Base-by-base conservation (phyloP, 2,888 invertebrate species). In the Steromphala cineraria region DNA sequence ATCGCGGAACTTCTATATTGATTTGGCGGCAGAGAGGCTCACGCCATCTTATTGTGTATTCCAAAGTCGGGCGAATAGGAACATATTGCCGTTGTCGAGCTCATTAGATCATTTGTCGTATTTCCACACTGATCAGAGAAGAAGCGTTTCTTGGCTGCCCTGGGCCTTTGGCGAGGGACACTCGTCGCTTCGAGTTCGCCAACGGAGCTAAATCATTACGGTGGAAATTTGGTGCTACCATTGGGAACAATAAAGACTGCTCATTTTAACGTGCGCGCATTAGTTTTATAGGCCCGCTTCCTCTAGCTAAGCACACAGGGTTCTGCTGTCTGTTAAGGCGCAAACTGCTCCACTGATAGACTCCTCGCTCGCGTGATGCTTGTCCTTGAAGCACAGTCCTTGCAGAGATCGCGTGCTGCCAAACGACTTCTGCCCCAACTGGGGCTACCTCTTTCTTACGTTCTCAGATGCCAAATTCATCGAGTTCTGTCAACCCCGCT, bases 51-150 rank as follows among this genome's bases (percentile, higher is more conserved):
- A 79, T 79, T 79, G 52, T 53, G 79, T 71, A 79, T 79, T 79
- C 67, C 71, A 75, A 62, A 28, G 40, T 28, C 62, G 78, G 56
- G 53, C 62, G 78, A 78, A 67, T 62, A 55, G 80, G 36, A 82
- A 80, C 80, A 81, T 79, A 80, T 80, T 80, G 82, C 21, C 79
- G 75, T 36, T 53, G 79, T 55, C 36, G 62, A 53, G 40, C 80
- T 82, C 80, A 55, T 82, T 80, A 82, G 55, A 46, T 79, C 82
- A 81, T 82, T 82, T 82, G 82, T 82, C 82, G 80, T 79, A 78
- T 67, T 71, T 78, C 82, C 52, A 62, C 53, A 24, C 19, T 46
- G 75, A 75, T 75, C 52, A 46, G 52, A 75, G 52, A 24, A 75
- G 75, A 75, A 46, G 46, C 46, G 31, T 75, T 52, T 52, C 7